A percentile compares a stretch with the other conserved stretches of the same genome.
Conservation (phyloP, 2,888 invertebrate species). For the Scotopteryx bipunctaria region DNA sequence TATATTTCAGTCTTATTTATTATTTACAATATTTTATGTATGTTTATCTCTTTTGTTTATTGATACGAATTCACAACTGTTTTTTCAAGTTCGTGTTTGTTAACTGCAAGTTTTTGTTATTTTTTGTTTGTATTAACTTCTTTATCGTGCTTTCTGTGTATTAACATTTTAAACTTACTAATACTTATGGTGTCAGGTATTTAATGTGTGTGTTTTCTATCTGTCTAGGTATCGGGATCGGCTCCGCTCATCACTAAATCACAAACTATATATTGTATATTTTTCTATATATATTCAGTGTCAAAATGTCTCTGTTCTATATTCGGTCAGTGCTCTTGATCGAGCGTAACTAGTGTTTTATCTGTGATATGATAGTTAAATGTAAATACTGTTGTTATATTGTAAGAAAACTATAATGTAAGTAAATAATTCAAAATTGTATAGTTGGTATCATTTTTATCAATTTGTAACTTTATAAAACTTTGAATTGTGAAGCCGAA, state of each 20-base stretch:
- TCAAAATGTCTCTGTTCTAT: conserved; percentile 47
- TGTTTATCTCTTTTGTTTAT: too few relatives aligned
- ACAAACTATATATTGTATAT: conserved; percentile 28
- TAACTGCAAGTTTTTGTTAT: too few relatives aligned
- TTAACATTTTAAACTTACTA: conserved; percentile 11
- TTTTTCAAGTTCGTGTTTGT: too few relatives aligned
- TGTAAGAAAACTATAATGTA: conserved; percentile 27
- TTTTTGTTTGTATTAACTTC: conserved; percentile 1
- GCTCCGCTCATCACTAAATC: conserved; percentile 28
- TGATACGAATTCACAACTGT: too few relatives aligned
- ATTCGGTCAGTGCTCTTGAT: conserved; percentile 39
- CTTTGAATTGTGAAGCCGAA: too few relatives aligned
- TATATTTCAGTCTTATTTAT: too few relatives aligned
- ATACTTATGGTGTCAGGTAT: conserved; percentile 21
- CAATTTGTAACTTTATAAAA: conserved; percentile 1
- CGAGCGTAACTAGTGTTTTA: conserved; percentile 39
- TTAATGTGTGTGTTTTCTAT: conserved; percentile 34
- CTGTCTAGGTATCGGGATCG: conserved; percentile 51
- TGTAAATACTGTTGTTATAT: conserved; percentile 27
- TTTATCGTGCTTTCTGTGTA: not conserved
- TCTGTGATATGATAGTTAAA: conserved; percentile 44
- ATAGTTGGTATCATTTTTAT: not conserved
- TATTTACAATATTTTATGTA: too few relatives aligned
- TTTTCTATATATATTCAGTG: conserved; percentile 50
- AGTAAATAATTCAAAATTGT: conserved; percentile 22